phyloP scores from a whole-genome alignment of 2,888 invertebrate genomes.

The Himalopsyche japonica region DNA sequence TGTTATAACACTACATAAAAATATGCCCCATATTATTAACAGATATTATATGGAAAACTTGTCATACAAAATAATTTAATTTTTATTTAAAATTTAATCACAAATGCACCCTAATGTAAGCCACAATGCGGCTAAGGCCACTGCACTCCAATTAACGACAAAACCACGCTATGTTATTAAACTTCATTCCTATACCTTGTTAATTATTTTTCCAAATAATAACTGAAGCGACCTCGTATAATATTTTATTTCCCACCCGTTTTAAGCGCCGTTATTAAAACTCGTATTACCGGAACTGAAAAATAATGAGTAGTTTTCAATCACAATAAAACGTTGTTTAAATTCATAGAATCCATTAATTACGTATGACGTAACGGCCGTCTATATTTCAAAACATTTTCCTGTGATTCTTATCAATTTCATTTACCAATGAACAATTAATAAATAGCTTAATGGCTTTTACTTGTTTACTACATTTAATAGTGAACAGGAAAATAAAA shows the following conservation, averaged over 20 bases:
- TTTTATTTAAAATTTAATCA: not conserved
- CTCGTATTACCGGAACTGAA: not conserved
- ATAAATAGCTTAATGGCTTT: no score
- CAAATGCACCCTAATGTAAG: not conserved
- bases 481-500: no score
- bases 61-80: no score
- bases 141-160: conserved; percentile 2
- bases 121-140: not conserved
- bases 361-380: no score
- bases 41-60: not conserved
- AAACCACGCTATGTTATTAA: not conserved
- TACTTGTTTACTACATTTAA: no score
- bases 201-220: conserved; percentile 4
- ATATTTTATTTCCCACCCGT: not conserved
- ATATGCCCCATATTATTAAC: not conserved
- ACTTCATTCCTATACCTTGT: not conserved
- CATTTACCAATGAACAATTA: no score
- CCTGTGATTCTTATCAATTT: not conserved
- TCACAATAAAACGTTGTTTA: not conserved
- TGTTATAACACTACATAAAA: no score
- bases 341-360: not conserved
- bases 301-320: not conserved
- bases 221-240: not conserved
- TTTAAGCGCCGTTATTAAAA: not conserved
- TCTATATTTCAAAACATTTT: not conserved